Evolutionary conservation across 2,113 vertebrate genomes (phyloP).

Genomic region (Pycnonotus jocosus): DNA sequence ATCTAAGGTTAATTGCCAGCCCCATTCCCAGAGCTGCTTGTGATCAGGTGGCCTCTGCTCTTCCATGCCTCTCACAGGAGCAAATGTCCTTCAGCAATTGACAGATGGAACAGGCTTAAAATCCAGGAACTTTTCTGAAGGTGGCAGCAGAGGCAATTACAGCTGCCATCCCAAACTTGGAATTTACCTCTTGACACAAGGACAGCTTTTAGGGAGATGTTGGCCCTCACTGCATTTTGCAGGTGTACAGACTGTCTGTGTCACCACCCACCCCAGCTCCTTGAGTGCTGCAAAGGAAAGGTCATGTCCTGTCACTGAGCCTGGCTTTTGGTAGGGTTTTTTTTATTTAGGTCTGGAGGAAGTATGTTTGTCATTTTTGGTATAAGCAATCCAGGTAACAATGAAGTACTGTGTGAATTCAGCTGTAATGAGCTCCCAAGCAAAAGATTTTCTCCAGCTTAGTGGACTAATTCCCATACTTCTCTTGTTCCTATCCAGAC

Average conservation of each 20-base stretch:
- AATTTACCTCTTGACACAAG: not conserved
- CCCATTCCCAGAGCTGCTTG: fast-evolving
- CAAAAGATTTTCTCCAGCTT: not conserved
- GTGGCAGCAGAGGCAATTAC: not conserved
- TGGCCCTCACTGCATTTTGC: not conserved
- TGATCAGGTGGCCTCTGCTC: not conserved
- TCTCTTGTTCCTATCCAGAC: not conserved
- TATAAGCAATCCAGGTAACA: not conserved
- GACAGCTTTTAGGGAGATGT: not conserved
- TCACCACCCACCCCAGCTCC: not conserved
- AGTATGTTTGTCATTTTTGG: not conserved
- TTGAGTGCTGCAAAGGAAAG: not conserved
- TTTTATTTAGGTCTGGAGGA: not conserved
- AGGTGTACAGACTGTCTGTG: not conserved
- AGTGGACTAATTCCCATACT: not conserved
- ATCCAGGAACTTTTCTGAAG: not conserved
- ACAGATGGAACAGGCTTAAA: not conserved
- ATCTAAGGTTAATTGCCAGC: not conserved
- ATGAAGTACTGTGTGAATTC: not conserved
- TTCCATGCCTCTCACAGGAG: not conserved
- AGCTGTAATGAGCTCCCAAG: not conserved
- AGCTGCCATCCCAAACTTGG: not conserved
- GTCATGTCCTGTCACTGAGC: not conserved
- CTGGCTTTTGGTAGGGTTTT: not conserved
- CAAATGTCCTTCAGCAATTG: not conserved